phyloP scores from a whole-genome alignment of 2,113 vertebrate species.

The Trachemys scripta region DNA sequence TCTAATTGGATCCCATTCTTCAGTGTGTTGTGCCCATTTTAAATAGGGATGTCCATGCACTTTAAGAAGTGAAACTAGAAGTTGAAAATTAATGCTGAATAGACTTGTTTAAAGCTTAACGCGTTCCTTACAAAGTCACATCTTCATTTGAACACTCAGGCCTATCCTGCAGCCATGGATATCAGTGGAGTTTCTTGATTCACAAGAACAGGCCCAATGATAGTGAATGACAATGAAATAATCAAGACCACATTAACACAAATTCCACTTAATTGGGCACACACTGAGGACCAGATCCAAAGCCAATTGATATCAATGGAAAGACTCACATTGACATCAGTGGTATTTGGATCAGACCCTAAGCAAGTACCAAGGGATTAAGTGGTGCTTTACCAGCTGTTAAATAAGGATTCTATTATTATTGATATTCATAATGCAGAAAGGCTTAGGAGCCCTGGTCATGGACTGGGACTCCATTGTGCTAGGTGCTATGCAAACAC shows the following conservation, averaged over 20 bases:
- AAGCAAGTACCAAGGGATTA: background rate
- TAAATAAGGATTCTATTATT: background rate
- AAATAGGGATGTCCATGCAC: fast-evolving
- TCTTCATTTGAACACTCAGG: background rate
- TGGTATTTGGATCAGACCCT: background rate
- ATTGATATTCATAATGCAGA: too few relatives aligned
- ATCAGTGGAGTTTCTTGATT: background rate
- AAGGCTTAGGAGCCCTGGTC: too few relatives aligned
- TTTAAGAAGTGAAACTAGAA: background rate
- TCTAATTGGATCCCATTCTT: background rate
- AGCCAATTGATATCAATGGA: background rate
- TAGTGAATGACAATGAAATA: background rate
- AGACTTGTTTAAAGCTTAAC: background rate
- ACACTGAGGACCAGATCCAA: background rate
- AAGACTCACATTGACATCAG: background rate
- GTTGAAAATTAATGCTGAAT: background rate
- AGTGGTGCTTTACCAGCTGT: fast-evolving
- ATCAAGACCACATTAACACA: background rate
- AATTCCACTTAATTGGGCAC: background rate
- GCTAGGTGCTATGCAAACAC: background rate
- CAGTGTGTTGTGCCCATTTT: background rate
- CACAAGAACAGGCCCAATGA: background rate
- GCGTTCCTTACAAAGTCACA: background rate
- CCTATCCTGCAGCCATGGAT: background rate
- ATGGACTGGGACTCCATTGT: too few relatives aligned